Evolutionary conservation across 2,797 vertebrate genomes (phyloP).

Genomic region (Callimico goeldii): DNA sequence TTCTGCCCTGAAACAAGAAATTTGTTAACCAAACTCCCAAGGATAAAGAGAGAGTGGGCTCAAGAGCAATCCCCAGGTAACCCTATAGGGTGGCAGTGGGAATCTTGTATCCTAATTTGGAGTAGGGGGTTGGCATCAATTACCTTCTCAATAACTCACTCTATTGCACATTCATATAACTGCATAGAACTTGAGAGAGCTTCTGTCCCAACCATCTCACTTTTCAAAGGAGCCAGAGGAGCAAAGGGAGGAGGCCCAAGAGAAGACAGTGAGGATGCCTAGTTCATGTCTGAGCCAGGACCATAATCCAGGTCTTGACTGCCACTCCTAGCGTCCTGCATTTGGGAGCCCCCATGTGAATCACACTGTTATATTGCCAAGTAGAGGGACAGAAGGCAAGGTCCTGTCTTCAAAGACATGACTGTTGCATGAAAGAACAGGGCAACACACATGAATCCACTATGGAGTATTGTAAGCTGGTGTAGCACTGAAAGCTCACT

Average conservation of each 20-base stretch:
- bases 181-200: background rate
- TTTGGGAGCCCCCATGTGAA: background rate
- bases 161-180: background rate
- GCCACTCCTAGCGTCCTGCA: background rate
- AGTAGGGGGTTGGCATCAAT: background rate
- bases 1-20: background rate
- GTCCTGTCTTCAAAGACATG: background rate
- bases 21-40: background rate
- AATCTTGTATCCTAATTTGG: background rate
- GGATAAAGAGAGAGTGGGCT: background rate
- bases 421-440: background rate
- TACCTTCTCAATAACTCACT: background rate
- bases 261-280: background rate
- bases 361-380: background rate
- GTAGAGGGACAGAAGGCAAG: background rate
- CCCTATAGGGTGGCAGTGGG: background rate
- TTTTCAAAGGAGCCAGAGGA: background rate
- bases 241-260: background rate
- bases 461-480: background rate
- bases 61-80: background rate
- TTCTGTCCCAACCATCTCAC: background rate
- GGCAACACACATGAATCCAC: rapidly evolving
- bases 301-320: background rate
- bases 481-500: background rate
- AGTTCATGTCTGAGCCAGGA: background rate